These are phyloP conservation scores for Bufo gargarizans DNA, from an alignment of 2,113 vertebrate genomes.

Conservation along the genomic window DNA sequence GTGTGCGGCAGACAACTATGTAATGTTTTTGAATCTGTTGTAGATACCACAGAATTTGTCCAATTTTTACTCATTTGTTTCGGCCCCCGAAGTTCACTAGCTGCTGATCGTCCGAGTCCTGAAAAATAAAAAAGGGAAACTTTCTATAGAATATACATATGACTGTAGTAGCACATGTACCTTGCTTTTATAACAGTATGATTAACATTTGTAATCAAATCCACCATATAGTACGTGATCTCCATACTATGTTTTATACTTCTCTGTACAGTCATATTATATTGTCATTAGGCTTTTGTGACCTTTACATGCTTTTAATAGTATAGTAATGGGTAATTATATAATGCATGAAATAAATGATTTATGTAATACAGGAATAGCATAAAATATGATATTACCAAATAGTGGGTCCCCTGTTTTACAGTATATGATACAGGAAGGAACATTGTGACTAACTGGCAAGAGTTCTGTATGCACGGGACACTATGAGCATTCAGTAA, in stretches of 20 bases:
- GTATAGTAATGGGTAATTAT: no score
- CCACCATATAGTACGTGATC: neutral
- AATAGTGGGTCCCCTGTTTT: neutral
- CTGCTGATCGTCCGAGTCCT: conserved; percentile 70
- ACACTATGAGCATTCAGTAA: conserved; percentile 21
- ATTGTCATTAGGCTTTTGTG: no score
- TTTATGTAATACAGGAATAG: neutral
- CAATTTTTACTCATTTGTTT: conserved; percentile 26
- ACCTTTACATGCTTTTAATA: no score
- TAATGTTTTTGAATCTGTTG: no score
- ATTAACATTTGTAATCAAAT: neutral
- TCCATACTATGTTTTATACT: neutral
- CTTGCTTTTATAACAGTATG: neutral
- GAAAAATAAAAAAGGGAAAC: conserved; percentile 45
- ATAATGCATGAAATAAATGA: neutral
- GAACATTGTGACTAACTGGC: conserved; percentile 26
- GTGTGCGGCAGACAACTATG: no score
- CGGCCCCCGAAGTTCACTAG: conserved; percentile 64
- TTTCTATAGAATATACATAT: neutral
- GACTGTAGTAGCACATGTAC: neutral
- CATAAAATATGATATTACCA: neutral
- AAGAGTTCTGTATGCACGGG: neutral
- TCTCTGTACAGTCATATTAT: no score
- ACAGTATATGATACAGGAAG: neutral
- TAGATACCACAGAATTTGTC: neutral